Base-by-base conservation (phyloP, 2,797 vertebrate species). In the Sebastes itinus region DNA sequence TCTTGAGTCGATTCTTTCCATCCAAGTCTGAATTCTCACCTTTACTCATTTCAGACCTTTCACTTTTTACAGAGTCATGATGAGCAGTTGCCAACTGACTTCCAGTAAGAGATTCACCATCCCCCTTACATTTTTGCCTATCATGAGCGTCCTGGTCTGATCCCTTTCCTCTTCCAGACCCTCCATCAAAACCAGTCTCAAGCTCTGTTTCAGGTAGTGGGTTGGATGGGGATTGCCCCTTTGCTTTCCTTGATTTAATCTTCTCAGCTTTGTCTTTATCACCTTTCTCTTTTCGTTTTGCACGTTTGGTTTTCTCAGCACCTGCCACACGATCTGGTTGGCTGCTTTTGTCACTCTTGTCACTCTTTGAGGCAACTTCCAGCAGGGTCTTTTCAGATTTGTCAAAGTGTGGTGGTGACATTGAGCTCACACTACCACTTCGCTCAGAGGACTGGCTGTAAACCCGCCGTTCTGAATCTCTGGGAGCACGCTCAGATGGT, bases 371-470 rank as follows among this genome's bases (percentile, higher is more conserved):
- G 0, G 96, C 95, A 66, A 96, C 97, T 28, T 99, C 98, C 25
- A 95, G 61, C 0, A 96, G 93, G 32, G 95, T 86, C 90, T 99
- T 99, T 79, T 99, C 98, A 0, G 96, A 87, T 81, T 99, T 99
- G 30, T 99, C 98, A 2, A 99, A 99, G 54, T 97, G 96, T 0
- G 97, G 96, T 10, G 99, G 98, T 7, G 98, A 99, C 64, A 99
- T 92, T 0, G 98, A 99, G 88, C 98, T 99, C 74, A 97, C 99
- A 89, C 99, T 99, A 6, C 97, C 98, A 3, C 98, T 99, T 76
- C 97, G 95, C 80, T 99, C 98, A 0, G 99, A 99, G 0, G 99
- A 99, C 69, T 98, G 97, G 89, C 98, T 99, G 80, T 97, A 99
- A 81, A 99, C 96, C 22, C 97, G 95, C 23, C 98, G 95, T 86